A percentile compares a stretch with the other conserved stretches of the same genome.
Conservation (phyloP, 2,797 vertebrate genomes). For the Paguma larvata region DNA sequence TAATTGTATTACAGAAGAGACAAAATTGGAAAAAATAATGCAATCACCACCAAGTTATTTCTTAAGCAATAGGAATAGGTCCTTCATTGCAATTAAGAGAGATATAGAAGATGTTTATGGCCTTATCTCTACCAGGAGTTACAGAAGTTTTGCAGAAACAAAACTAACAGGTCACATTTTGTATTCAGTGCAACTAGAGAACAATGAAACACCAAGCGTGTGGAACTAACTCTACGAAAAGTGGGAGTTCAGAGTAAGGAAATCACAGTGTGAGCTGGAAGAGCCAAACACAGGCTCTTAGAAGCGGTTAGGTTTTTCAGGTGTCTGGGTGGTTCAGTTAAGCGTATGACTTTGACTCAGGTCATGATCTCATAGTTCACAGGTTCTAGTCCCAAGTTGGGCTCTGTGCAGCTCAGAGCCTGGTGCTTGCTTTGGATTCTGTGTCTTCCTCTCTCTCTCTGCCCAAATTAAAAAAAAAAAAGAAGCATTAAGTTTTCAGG, state of each 20-base stretch:
- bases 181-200: background rate
- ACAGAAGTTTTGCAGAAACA: conserved; percentile 41
- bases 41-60: conserved; percentile 2
- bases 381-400: too few species aligned
- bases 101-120: background rate
- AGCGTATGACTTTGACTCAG: too few species aligned
- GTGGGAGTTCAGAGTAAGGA: background rate
- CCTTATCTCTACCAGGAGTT: background rate
- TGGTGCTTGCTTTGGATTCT: too few species aligned
- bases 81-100: background rate
- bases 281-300: background rate
- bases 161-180: background rate
- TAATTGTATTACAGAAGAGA: background rate
- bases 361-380: too few species aligned
- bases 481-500: background rate
- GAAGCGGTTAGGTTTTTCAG: background rate
- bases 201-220: background rate
- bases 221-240: conserved; percentile 1
- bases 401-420: too few species aligned
- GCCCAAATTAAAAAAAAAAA: too few species aligned
- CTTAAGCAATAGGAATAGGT: background rate
- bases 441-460: too few species aligned
- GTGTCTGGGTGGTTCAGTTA: too few species aligned
- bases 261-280: background rate
- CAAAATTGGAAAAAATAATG: background rate